These are phyloP conservation scores for Strigamia maritima DNA, from an alignment of 2,888 invertebrate genomes.

Conservation along the genomic window DNA sequence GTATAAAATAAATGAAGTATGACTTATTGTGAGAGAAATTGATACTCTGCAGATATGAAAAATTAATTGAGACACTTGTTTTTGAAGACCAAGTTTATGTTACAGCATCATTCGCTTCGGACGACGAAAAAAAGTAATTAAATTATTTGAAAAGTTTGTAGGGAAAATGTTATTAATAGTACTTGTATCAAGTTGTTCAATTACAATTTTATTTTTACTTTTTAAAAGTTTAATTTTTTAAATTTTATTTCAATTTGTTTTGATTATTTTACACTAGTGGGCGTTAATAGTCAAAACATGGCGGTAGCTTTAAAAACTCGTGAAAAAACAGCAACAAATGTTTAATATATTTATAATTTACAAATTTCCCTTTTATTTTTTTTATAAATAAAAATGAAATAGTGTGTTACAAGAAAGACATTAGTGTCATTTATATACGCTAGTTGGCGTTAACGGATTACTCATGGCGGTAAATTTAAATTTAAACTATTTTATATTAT, in stretches of 20 bases:
- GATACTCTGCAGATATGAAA: not conserved
- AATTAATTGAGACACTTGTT: slow-evolving; percentile 11
- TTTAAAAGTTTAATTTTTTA: not conserved
- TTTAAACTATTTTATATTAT: no score
- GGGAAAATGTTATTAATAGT: slow-evolving; percentile 3
- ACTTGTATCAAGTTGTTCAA: slow-evolving; percentile 1
- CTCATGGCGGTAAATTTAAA: not conserved
- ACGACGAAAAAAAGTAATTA: not conserved
- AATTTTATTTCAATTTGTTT: no score
- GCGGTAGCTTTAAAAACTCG: no score
- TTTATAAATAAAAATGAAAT: no score
- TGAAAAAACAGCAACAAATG: no score
- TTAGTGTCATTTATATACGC: not conserved
- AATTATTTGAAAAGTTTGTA: not conserved
- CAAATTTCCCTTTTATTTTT: no score
- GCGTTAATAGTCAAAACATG: no score
- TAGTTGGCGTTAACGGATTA: not conserved
- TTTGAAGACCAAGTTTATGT: not conserved
- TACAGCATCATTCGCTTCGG: not conserved
- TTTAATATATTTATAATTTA: no score
- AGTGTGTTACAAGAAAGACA: no score
- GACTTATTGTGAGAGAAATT: not conserved
- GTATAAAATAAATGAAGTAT: not conserved
- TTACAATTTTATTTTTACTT: not conserved
- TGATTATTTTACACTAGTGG: no score